phyloP scores from a whole-genome alignment of 2,797 vertebrate species.

The Rhyacichthys aspro region DNA sequence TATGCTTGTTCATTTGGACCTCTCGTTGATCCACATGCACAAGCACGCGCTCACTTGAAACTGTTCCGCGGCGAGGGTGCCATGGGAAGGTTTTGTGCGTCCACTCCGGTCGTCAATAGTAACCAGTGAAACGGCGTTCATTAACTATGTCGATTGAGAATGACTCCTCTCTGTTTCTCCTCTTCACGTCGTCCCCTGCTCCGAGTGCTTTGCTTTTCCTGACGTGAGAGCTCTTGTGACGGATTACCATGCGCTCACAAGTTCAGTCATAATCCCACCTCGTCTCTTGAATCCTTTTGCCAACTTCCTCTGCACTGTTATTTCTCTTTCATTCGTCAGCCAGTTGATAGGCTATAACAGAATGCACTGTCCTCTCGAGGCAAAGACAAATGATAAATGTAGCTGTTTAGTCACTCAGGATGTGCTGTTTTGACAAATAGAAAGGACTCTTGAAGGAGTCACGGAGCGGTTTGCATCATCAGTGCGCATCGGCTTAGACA shows the following conservation, averaged over 20 bases:
- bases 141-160: constrained; percentile 62
- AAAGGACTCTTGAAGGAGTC: constrained; percentile 6
- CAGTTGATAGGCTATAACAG: background rate
- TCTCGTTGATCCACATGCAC: constrained; percentile 38
- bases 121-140: constrained; percentile 61
- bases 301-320: background rate
- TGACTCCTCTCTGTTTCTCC: constrained; percentile 21
- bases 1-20: constrained; percentile 23
- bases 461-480: background rate
- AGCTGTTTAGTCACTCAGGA: constrained; percentile 1
- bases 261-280: constrained; percentile 35
- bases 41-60: constrained; percentile 31
- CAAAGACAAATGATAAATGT: constrained; percentile 1
- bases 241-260: constrained; percentile 52
- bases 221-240: constrained; percentile 51
- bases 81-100: constrained; percentile 59
- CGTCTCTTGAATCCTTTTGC: background rate
- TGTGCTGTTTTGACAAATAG: background rate
- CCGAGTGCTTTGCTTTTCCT: constrained; percentile 17
- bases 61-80: constrained; percentile 28
- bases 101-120: constrained; percentile 59
- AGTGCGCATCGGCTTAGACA: background rate
- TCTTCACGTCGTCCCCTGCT: constrained; percentile 19
- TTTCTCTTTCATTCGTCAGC: background rate
- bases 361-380: background rate